Base-by-base conservation (phyloP, 2,797 vertebrate species). In the Eulemur coronatus region DNA sequence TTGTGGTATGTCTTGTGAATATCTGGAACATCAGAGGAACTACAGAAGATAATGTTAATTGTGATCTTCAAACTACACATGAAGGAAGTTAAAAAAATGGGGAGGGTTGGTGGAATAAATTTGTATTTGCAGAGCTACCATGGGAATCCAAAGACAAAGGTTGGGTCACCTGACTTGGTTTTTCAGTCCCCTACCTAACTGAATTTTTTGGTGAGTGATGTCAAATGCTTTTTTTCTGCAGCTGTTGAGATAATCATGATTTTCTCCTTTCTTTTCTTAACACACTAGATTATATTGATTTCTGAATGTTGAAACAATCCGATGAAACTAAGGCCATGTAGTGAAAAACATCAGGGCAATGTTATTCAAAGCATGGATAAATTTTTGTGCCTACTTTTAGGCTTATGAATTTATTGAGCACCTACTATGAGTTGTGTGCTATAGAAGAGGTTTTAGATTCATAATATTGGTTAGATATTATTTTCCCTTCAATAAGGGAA, bases 1-100 rank as follows among this genome's bases (percentile, higher is more conserved):
- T 70, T 94, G 70, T 96, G 92, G 89, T 91, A 57, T 76, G 81
- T 94, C 96, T 97, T 94, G 88, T 96, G 94, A 97, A 90, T 69
- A 38, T 80, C 91, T 96, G 43, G n/a, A 69, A 48, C 84, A 79
- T 94, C 72, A 95, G 41, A 97, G 4, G 7, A 43, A 26, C 63
- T 61, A 91, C 96, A 78, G 80, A 87, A 95, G 35, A 91, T 41
- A n/a, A 41, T 72, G 33, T 76, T 63, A 63, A 61, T 38, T 91
- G 35, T 41, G 30, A 28, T 95, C 24, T 91, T 93, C 24, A 94
- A 92, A 89, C 35, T 92, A 57, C 43, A 61, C 7, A 78, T 67
- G n/a, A 84, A 5, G 1, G 17, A 46, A 7, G 13, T 57, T 63
- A 75, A 35, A 52, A 67, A 89, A 67, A 24, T 20, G 59, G 57